A percentile compares a stretch with the other conserved stretches of the same genome.
These are phyloP conservation scores for Thymelicus sylvestris DNA, from an alignment of 2,888 invertebrate species.

Conservation along the genomic window DNA sequence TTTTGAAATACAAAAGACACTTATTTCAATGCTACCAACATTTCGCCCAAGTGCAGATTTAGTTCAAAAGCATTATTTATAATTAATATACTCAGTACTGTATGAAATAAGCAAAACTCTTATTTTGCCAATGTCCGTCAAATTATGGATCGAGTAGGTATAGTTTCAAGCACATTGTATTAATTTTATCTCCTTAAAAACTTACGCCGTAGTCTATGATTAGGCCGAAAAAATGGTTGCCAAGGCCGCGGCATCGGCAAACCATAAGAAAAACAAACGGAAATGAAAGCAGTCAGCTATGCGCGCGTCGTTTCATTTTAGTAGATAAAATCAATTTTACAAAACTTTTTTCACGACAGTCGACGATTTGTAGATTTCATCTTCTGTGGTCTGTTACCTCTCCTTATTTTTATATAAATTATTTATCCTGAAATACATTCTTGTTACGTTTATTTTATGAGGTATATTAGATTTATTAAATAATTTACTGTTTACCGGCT, in stretches of 20 bases:
- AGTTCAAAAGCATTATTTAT: too few relatives aligned
- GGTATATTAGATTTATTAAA: neutral
- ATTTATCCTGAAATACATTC: neutral
- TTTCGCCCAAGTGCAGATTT: too few relatives aligned
- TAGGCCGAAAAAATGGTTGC: neutral
- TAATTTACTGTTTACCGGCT: conserved; percentile 46
- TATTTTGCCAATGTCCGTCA: too few relatives aligned
- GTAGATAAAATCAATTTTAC: conserved; percentile 5
- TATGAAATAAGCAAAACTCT: too few relatives aligned
- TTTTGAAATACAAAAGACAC: too few relatives aligned
- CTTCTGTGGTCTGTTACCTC: neutral
- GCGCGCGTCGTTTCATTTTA: conserved; percentile 6
- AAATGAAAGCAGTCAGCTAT: neutral
- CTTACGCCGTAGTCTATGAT: neutral
- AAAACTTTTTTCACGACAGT: conserved; percentile 15
- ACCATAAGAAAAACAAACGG: neutral
- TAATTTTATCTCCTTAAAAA: neutral
- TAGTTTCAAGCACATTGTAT: too few relatives aligned
- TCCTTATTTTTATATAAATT: neutral
- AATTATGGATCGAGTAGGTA: too few relatives aligned
- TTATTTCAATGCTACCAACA: too few relatives aligned
- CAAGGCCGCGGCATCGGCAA: neutral
- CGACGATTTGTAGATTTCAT: neutral
- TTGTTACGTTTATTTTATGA: neutral
- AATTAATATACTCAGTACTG: too few relatives aligned